phyloP scores from a whole-genome alignment of 2,797 vertebrate species.

The Liasis olivaceus region DNA sequence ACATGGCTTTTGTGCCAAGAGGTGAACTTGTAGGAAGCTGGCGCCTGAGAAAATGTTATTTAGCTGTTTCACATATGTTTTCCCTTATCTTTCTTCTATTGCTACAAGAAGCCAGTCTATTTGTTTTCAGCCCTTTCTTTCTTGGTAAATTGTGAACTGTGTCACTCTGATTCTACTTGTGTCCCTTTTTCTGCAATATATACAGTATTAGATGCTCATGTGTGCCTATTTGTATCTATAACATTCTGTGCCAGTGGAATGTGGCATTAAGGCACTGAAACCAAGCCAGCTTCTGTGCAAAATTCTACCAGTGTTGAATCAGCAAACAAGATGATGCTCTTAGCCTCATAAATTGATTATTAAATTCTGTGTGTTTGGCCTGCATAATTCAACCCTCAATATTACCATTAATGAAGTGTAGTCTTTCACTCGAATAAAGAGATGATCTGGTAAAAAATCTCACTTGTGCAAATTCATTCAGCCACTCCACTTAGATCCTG shows the following conservation, averaged over 20 bases:
- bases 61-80: not conserved
- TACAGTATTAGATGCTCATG: not conserved
- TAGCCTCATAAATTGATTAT: constrained; percentile 6
- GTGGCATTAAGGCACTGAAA: not conserved
- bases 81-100: not conserved
- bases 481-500: not conserved
- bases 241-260: not conserved
- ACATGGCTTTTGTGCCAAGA: not conserved
- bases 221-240: not conserved
- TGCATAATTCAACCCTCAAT: not conserved
- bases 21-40: not conserved
- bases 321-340: constrained; percentile 21
- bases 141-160: not conserved
- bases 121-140: not conserved
- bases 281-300: not conserved
- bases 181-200: not conserved
- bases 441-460: not conserved
- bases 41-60: not conserved
- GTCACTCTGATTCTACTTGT: not conserved
- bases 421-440: not conserved
- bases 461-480: not conserved
- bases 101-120: not conserved
- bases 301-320: not conserved
- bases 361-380: not conserved
- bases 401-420: not conserved